A percentile compares a stretch with the other conserved stretches of the same genome.
Conservation (phyloP, 2,797 vertebrate species). For the Poecilia gillii region DNA sequence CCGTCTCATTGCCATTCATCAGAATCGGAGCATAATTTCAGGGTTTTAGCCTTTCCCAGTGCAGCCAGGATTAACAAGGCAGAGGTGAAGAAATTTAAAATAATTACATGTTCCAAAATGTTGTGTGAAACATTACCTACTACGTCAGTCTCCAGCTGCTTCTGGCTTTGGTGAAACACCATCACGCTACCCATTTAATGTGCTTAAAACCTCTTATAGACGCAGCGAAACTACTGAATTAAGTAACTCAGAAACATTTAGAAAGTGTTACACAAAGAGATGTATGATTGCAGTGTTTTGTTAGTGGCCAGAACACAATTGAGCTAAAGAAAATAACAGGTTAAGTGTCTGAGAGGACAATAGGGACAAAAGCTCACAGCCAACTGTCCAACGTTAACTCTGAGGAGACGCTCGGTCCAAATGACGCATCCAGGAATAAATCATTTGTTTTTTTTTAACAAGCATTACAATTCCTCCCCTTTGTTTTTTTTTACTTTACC, state of each 20-base stretch:
- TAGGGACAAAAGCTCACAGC: background rate
- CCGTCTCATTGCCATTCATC: conserved; percentile 74
- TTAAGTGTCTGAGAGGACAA: background rate
- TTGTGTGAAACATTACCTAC: conserved; percentile 39
- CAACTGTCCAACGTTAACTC: background rate
- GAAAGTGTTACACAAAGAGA: background rate
- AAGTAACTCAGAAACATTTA: background rate
- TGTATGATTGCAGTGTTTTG: background rate
- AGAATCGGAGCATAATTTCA: conserved; percentile 64
- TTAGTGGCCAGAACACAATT: conserved; percentile 2
- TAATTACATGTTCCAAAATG: conserved; percentile 41
- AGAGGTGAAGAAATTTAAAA: conserved; percentile 48
- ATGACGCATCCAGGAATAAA: background rate
- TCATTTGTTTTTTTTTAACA: background rate
- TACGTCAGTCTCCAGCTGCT: conserved; percentile 21
- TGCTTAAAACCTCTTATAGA: conserved; percentile 31
- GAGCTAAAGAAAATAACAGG: conserved; percentile 3
- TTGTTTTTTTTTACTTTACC: background rate
- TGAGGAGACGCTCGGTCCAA: background rate
- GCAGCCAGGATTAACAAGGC: conserved; percentile 36
- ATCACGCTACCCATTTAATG: conserved; percentile 8
- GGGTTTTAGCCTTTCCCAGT: conserved; percentile 46
- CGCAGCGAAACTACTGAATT: conserved; percentile 7
- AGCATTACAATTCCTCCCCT: background rate
- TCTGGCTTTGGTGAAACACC: background rate